These are phyloP conservation scores for Salvator merianae DNA, from an alignment of 2,113 vertebrate species.

Conservation along the genomic window DNA sequence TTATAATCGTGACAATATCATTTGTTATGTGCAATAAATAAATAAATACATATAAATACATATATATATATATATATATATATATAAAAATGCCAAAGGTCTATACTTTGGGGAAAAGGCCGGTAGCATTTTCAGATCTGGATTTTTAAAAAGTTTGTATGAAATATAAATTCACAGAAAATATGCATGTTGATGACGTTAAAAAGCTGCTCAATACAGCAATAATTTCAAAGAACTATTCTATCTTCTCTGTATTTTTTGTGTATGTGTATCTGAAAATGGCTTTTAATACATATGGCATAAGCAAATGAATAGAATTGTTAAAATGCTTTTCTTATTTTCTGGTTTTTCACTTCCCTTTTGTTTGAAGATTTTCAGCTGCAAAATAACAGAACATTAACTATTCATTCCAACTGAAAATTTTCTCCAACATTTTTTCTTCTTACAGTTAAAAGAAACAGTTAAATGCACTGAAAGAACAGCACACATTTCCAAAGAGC, in stretches of 20 bases:
- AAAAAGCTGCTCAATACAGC: conserved; percentile 64
- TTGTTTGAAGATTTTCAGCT: background rate
- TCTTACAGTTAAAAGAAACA: background rate
- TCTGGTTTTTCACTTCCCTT: background rate
- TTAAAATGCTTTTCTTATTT: background rate
- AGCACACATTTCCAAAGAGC: no score
- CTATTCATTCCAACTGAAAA: background rate
- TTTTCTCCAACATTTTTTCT: background rate
- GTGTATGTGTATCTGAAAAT: background rate
- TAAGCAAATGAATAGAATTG: background rate
- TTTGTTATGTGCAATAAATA: conserved; percentile 64
- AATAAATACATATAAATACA: no score
- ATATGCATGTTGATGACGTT: conserved; percentile 53
- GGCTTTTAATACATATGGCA: conserved; percentile 6
- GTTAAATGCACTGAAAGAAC: background rate
- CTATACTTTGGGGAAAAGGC: conserved; percentile 65
- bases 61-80: no score
- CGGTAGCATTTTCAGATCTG: conserved; percentile 60
- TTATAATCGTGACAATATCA: conserved; percentile 43
- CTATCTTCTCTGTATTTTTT: conserved; percentile 22
- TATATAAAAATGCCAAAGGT: conserved; percentile 65
- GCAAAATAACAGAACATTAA: background rate
- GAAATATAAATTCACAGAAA: conserved; percentile 49
- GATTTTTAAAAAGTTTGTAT: conserved; percentile 68
- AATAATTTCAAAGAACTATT: conserved; percentile 67